phyloP scores from a whole-genome alignment of 2,113 vertebrate genomes.

The Tachysurus fulvidraco region DNA sequence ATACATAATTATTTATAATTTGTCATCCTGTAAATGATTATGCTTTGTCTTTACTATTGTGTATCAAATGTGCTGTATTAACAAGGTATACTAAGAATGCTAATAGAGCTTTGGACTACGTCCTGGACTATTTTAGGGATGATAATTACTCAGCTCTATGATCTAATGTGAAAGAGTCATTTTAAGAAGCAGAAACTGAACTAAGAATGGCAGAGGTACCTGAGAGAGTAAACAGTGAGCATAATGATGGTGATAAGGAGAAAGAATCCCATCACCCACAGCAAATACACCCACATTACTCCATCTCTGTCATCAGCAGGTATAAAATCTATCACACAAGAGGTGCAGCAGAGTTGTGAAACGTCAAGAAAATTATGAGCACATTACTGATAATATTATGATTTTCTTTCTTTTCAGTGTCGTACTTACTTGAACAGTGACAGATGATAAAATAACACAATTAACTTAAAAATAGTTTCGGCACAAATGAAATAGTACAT shows the following conservation, averaged over 20 bases:
- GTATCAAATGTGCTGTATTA: neutral
- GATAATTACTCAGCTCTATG: neutral
- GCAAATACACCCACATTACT: constrained; percentile 20
- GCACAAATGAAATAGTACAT: neutral
- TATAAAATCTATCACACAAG: neutral
- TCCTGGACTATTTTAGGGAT: neutral
- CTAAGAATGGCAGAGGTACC: constrained; percentile 53
- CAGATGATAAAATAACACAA: neutral
- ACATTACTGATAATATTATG: neutral
- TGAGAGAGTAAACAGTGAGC: constrained; percentile 56
- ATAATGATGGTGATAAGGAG: constrained; percentile 49
- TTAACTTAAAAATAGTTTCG: neutral
- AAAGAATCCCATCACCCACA: constrained; percentile 59
- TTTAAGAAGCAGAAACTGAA: neutral
- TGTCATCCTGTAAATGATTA: neutral
- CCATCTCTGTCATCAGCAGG: neutral
- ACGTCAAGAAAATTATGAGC: neutral
- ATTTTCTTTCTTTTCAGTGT: neutral
- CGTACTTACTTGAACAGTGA: neutral
- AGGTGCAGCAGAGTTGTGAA: neutral
- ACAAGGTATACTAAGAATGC: neutral
- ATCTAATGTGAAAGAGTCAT: neutral
- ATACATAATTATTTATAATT: neutral
- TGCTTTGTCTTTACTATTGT: neutral
- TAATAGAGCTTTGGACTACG: neutral